Evolutionary conservation across 2,888 invertebrate genomes (phyloP).

Genomic region (Drosophila recens): DNA sequence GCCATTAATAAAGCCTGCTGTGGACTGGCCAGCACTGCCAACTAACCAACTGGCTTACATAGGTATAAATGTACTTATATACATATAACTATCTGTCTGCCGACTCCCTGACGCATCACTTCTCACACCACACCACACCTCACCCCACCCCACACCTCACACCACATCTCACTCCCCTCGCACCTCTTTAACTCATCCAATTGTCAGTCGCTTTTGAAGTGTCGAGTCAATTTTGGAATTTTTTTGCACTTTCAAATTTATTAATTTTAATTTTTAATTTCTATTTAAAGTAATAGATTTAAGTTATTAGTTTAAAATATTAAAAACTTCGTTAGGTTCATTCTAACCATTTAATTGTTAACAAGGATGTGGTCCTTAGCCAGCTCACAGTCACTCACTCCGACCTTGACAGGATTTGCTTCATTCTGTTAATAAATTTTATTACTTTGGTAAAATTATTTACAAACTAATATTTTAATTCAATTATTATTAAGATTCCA

Average conservation of each 20-base stretch:
- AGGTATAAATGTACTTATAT: constrained; percentile 43
- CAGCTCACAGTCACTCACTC: background rate
- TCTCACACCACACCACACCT: background rate
- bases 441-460: too few species aligned
- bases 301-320: too few species aligned
- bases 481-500: too few species aligned
- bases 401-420: too few species aligned
- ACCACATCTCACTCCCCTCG: background rate
- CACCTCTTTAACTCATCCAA: constrained; percentile 26
- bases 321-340: too few species aligned
- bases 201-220: constrained; percentile 37
- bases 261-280: too few species aligned
- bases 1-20: constrained; percentile 77
- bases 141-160: background rate
- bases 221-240: background rate
- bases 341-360: background rate
- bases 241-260: background rate
- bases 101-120: background rate
- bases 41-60: constrained; percentile 32
- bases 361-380: background rate
- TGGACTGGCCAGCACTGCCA: constrained; percentile 36
- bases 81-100: constrained; percentile 23
- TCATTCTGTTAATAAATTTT: too few species aligned
- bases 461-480: too few species aligned
- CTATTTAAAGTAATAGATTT: too few species aligned